phyloP scores from a whole-genome alignment of 2,888 invertebrate species.

The Caprella mutica region DNA sequence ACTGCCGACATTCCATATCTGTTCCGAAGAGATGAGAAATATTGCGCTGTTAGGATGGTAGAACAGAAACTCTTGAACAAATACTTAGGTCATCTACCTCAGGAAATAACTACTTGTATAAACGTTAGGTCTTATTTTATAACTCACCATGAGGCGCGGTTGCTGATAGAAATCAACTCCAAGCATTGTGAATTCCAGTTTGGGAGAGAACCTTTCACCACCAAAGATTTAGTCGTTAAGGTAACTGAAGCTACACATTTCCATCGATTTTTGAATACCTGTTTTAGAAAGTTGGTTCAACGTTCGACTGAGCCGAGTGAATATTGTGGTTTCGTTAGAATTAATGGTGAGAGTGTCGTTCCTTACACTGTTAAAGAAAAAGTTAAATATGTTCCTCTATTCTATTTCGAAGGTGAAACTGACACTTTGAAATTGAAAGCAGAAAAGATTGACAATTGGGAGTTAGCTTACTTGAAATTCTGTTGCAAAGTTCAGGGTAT shows the following conservation, averaged over 20 bases:
- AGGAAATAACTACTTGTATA: constrained; percentile 80
- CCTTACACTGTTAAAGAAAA: constrained; percentile 46
- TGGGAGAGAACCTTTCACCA: constrained; percentile 74
- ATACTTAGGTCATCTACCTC: constrained; percentile 74
- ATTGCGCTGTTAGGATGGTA: constrained; percentile 69
- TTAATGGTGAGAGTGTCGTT: constrained; percentile 40
- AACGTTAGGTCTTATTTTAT: constrained; percentile 87
- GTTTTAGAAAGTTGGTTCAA: constrained; percentile 67
- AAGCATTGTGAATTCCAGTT: constrained; percentile 84
- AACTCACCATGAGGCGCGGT: constrained; percentile 74
- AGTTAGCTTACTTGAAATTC: constrained; percentile 80
- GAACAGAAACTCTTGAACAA: constrained; percentile 80
- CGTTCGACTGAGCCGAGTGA: constrained; percentile 45
- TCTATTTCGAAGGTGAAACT: constrained; percentile 75
- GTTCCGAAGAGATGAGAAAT: constrained; percentile 49
- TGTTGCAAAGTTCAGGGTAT: constrained; percentile 91
- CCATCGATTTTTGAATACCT: constrained; percentile 77
- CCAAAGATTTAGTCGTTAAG: constrained; percentile 78
- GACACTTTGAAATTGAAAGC: constrained; percentile 78
- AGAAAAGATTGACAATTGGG: constrained; percentile 79
- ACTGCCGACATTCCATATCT: constrained; percentile 73
- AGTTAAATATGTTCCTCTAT: constrained; percentile 73
- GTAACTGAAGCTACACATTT: constrained; percentile 64
- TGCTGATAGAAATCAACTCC: constrained; percentile 83
- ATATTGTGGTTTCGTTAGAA: constrained; percentile 79